Evolutionary conservation across 2,113 vertebrate species (phyloP), one percentile per base, ranked within the genome.

Genomic region (Labrus mixtus): DNA sequence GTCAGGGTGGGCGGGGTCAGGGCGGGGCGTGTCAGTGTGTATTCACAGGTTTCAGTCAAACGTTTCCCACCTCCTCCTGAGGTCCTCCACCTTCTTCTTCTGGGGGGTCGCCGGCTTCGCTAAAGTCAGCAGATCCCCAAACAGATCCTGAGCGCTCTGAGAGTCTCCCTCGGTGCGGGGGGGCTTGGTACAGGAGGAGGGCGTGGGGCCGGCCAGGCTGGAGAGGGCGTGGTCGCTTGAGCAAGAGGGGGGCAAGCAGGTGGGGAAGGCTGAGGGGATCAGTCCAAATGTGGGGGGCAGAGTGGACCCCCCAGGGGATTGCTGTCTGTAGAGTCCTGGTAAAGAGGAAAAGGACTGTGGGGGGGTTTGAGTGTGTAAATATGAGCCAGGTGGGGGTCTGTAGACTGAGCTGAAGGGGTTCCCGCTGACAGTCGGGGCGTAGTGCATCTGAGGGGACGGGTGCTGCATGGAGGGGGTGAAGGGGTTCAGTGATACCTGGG

Each of bases 61-160:
- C 9, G 97, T 99, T 87, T 99, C 97, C 98, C 98, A 99, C 63
- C 90, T 95, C 83, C 93, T 95, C 64, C 97, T 91, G 65, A 97
- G 95, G 84, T 96, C 95, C 51, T 97, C 97, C 17, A 95, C 96
- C 22, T 95, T 97, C 87, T 95, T 93, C 9, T 96, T 93, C 0
- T 87, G 86, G 10, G 95, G 91, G 0, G 93, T 90, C 1, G 92
- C 92, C 6, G 93, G 90, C 90, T 93, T 95, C 51, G 93, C 96
- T 91, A 97, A 95, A 79, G 76, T 94, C 81, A 99, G 90, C 80
- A 99, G 86, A 87, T 98, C 97, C 79, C 96, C 96, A 93, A 99
- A 99, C 2, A 95, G 97, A 91, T 99, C 97, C 90, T 85, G 93
- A 65, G 93, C 63, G 60, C 93, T 93, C 55, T 68, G 75, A 74